A percentile compares a stretch with the other conserved stretches of the same genome.
These are phyloP conservation scores for Chaetodon auriga DNA, from an alignment of 2,113 vertebrate species.

Conservation along the genomic window DNA sequence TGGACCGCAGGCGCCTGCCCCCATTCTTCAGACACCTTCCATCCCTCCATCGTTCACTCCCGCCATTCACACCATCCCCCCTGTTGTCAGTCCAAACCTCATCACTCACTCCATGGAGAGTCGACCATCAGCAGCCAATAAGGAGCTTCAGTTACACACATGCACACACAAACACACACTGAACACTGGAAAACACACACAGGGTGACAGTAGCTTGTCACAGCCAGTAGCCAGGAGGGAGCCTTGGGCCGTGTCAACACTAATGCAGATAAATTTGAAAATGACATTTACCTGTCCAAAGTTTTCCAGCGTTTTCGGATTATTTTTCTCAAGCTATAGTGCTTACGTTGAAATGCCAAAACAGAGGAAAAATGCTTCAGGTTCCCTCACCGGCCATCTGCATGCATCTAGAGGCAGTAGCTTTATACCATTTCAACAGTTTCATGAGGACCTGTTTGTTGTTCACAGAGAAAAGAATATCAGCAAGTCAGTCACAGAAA, in stretches of 20 bases:
- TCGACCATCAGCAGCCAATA: constrained; percentile 66
- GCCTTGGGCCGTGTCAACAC: constrained; percentile 24
- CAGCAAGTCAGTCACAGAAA: too few relatives aligned
- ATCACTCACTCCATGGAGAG: constrained; percentile 70
- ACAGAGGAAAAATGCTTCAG: background rate
- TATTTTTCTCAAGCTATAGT: background rate
- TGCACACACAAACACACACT: constrained; percentile 6
- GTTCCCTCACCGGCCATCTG: too few relatives aligned
- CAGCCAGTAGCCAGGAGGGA: constrained; percentile 22
- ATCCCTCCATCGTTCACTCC: constrained; percentile 55
- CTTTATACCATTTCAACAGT: too few relatives aligned
- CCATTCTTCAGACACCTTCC: constrained; percentile 69
- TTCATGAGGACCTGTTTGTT: too few relatives aligned
- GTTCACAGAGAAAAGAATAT: too few relatives aligned
- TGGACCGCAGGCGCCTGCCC: constrained; percentile 73
- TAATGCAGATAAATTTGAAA: constrained; percentile 39
- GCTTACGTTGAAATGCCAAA: background rate
- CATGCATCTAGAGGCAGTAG: too few relatives aligned
- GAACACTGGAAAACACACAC: constrained; percentile 13
- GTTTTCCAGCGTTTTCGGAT: background rate
- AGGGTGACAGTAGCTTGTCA: constrained; percentile 42
- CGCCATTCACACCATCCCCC: constrained; percentile 31
- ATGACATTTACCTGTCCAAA: constrained; percentile 26
- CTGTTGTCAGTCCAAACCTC: constrained; percentile 68
- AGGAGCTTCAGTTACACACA: constrained; percentile 32